Evolutionary conservation across 1,140 invertebrate genomes (phyloP).

Genomic region (Ceratosolen fusciceps): DNA sequence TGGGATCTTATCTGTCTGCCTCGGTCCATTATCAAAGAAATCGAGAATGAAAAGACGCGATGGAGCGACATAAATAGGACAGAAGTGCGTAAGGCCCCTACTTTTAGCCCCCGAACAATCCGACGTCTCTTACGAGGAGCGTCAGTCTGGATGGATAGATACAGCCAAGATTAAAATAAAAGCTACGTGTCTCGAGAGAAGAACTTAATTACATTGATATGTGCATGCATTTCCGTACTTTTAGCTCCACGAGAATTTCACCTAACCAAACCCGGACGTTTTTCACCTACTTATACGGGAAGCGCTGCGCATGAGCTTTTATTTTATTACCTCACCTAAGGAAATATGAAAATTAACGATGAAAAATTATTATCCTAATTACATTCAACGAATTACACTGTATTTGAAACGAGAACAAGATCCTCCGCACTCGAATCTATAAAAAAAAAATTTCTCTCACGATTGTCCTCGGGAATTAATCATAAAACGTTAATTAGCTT

Average conservation of each 20-base stretch:
- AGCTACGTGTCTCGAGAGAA: neutral
- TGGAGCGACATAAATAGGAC: slow-evolving; percentile 18
- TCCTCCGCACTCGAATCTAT: too few relatives aligned
- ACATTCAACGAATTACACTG: too few relatives aligned
- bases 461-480: too few relatives aligned
- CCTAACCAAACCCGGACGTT: too few relatives aligned
- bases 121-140: neutral
- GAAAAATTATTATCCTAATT: too few relatives aligned
- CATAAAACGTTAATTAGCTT: too few relatives aligned
- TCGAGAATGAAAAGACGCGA: neutral
- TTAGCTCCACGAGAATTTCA: neutral
- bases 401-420: too few relatives aligned
- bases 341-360: too few relatives aligned
- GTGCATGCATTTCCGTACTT: neutral
- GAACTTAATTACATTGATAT: neutral
- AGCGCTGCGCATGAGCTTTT: too few relatives aligned
- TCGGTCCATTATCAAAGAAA: neutral
- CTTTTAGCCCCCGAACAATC: slow-evolving; percentile 1
- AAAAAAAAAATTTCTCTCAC: too few relatives aligned
- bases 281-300: too few relatives aligned
- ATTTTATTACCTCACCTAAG: too few relatives aligned
- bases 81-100: neutral
- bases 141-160: neutral
- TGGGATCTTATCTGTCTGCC: slow-evolving; percentile 1
- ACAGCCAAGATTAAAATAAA: neutral